Base-by-base conservation (phyloP, 2,113 vertebrate genomes). In the Bubo blakistoni region DNA sequence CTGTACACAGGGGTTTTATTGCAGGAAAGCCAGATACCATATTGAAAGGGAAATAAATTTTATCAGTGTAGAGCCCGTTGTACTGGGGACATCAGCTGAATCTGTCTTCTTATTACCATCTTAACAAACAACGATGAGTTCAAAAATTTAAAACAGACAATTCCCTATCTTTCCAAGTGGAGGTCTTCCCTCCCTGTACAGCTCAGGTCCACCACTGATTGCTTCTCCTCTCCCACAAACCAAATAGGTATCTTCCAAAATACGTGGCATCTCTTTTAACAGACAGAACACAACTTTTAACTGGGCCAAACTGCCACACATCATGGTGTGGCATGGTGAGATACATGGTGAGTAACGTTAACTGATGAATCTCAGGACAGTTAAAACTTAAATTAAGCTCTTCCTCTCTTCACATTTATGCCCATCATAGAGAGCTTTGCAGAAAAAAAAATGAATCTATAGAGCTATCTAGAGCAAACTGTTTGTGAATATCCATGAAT, bases 191-290 rank as follows among this genome's bases (percentile, higher is more conserved):
- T 36, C 40, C 38, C 22, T 30, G n/a, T 18, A 36, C 62, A 61
- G 62, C 62, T 72, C 79, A 67, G 57, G 19, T 25, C 42, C 63
- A 16, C 29, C 71, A 51, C 40, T 76, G 62, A 16, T 25, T n/a
- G 36, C 34, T 83, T 29, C 59, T 40, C 34, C 54, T 83, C 63
- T 81, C 34, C 82, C 59, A 66, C 8, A 49, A 65, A 57, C 14
- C 0, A 0, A 66, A 51, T 4, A 40, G 25, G 0, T 22, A 29
- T 15, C 29, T 72, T 55, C 51, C 44, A 20, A 61, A n/a, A 36
- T 5, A 7, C 0, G 1, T 5, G 32, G 8, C 18, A 10, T 30
- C 26, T 46, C 27, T 47, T 47, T 10, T 27, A 65, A 30, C 15
- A 67, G 63, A 21, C 25, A 38, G n/a, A 51, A 80, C 8, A 11